phyloP scores from a whole-genome alignment of 2,113 vertebrate species.

The Gobius niger region DNA sequence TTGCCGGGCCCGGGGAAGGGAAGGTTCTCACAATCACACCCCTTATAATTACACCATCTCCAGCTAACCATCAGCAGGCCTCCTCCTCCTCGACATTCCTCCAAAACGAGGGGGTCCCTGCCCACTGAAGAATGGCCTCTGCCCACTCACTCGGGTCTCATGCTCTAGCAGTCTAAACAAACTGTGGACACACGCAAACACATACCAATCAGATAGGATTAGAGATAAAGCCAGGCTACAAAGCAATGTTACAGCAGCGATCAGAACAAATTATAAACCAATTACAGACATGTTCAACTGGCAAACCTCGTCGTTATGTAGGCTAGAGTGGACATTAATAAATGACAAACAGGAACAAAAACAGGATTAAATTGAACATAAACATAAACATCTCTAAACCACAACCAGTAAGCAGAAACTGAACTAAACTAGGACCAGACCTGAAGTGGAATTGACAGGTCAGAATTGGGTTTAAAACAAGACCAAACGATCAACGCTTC shows the following conservation, averaged over 20 bases:
- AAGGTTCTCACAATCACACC: conserved; percentile 77
- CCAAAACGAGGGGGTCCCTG: conserved; percentile 67
- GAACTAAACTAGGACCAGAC: too few species aligned
- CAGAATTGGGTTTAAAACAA: too few species aligned
- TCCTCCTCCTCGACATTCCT: conserved; percentile 72
- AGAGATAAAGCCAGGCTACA: conserved; percentile 36
- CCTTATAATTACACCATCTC: conserved; percentile 78
- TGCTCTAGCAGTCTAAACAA: conserved; percentile 77
- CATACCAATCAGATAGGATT: conserved; percentile 58
- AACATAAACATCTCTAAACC: too few species aligned
- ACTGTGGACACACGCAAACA: conserved; percentile 49
- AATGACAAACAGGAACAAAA: too few species aligned
- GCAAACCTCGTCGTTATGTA: too few species aligned
- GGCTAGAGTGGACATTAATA: too few species aligned
- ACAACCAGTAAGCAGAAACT: too few species aligned
- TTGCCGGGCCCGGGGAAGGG: conserved; percentile 63
- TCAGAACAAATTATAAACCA: not conserved
- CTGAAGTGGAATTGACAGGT: too few species aligned
- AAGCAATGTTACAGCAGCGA: conserved; percentile 14
- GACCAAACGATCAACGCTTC: too few species aligned
- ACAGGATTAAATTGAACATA: too few species aligned
- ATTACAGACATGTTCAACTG: not conserved
- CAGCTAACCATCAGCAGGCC: conserved; percentile 72
- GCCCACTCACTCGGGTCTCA: conserved; percentile 75
- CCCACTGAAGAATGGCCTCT: conserved; percentile 70